A percentile compares a stretch with the other conserved stretches of the same genome.
Conservation (phyloP, 2,888 invertebrate genomes). For the Deilephila elpenor region DNA sequence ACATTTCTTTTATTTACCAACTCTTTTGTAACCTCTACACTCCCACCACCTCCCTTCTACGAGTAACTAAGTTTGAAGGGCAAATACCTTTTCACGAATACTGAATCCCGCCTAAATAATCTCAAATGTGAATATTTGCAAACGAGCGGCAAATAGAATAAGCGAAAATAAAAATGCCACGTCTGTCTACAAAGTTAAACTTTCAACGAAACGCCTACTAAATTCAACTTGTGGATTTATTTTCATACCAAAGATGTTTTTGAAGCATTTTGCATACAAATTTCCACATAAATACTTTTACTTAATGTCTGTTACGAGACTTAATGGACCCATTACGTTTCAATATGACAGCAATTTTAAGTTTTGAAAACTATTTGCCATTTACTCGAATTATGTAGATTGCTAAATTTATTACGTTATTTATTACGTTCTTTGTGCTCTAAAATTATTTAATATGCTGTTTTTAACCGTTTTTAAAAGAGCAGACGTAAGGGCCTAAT, state of each 20-base stretch:
- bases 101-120: neutral
- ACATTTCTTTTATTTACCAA: neutral
- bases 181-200: neutral
- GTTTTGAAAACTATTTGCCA: constrained; percentile 19
- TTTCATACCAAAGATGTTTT: neutral
- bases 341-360: constrained; percentile 8
- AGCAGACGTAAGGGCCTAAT: too few relatives aligned
- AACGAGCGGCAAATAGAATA: constrained; percentile 6
- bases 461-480: neutral
- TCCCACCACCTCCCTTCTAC: neutral
- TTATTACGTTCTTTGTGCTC: neutral
- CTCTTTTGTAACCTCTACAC: neutral
- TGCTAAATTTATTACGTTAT: neutral
- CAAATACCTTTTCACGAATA: neutral
- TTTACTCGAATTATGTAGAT: neutral
- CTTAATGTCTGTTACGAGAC: neutral
- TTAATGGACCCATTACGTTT: constrained; percentile 13
- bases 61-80: neutral
- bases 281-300: constrained; percentile 13
- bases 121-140: constrained; percentile 5
- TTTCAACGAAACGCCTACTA: neutral
- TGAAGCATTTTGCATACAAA: constrained; percentile 18
- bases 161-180: neutral
- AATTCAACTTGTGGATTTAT: neutral
- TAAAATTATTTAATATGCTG: neutral